Base-by-base conservation (phyloP, 2,888 invertebrate species). In the Geotrupes spiniger region DNA sequence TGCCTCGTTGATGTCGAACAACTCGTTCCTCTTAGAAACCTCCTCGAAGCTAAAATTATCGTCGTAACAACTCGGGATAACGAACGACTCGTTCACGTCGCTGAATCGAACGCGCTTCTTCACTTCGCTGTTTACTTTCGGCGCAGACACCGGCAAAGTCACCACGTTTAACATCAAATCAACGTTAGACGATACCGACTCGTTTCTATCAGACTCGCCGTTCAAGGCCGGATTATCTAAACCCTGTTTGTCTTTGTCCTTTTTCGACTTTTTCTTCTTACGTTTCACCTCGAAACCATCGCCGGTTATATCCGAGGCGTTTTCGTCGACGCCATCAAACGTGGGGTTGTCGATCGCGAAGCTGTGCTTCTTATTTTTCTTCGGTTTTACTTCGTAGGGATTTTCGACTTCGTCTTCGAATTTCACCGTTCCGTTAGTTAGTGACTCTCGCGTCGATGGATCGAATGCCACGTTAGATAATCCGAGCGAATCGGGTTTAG, bases 1-100 rank as follows among this genome's bases (percentile, higher is more conserved):
- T 43, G 41, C 37, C 1, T 49, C 53, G 40, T 62, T 58, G n/a
- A 57, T 54, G 41, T 57, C 54, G 40, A n/a, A n/a, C n/a, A n/a
- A n/a, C n/a, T n/a, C n/a, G n/a, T n/a, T n/a, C n/a, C n/a, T n/a
- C n/a, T n/a, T n/a, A n/a, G n/a, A n/a, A n/a, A n/a, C n/a, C n/a
- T n/a, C n/a, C n/a, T n/a, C n/a, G n/a, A n/a, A n/a, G n/a, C n/a
- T n/a, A n/a, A n/a, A n/a, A n/a, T n/a, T n/a, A n/a, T n/a, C n/a
- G n/a, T n/a, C n/a, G n/a, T n/a, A n/a, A n/a, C n/a, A n/a, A n/a
- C n/a, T n/a, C n/a, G n/a, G n/a, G n/a, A n/a, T n/a, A n/a, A n/a
- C n/a, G n/a, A n/a, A n/a, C n/a, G n/a, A n/a, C n/a, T n/a, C n/a
- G n/a, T n/a, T n/a, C n/a, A n/a, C n/a, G n/a, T n/a, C n/a, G n/a